Evolutionary conservation across 2,888 invertebrate genomes (phyloP).

Genomic region (Agonum fuliginosum): DNA sequence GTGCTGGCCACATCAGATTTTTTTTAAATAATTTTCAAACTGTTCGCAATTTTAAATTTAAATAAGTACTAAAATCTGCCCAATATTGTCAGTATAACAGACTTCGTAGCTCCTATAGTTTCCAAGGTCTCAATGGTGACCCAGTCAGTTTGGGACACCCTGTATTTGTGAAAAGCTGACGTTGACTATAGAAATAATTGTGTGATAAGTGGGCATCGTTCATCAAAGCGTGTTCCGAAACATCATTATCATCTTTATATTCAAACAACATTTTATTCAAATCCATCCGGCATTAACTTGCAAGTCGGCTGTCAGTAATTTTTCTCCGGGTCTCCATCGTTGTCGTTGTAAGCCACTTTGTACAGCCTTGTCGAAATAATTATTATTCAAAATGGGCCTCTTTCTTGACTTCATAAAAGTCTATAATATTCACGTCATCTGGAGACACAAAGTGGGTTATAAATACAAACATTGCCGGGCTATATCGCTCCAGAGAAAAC

Average conservation of each 20-base stretch:
- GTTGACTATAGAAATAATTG: too few relatives aligned
- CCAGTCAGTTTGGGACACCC: too few relatives aligned
- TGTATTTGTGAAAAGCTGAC: too few relatives aligned
- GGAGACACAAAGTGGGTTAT: conserved; percentile 5
- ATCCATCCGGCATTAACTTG: background rate
- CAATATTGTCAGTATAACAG: too few relatives aligned
- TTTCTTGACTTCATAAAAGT: conserved; percentile 29
- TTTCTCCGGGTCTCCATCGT: too few relatives aligned
- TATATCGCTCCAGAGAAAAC: conserved; percentile 8
- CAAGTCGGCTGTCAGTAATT: background rate
- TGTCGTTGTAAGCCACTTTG: conserved; percentile 19
- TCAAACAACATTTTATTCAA: conserved; percentile 20
- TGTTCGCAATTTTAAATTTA: too few relatives aligned
- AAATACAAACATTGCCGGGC: conserved; percentile 15
- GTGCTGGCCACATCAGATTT: too few relatives aligned
- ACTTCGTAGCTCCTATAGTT: too few relatives aligned
- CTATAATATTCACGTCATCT: conserved; percentile 3
- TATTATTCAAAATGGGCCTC: conserved; percentile 27
- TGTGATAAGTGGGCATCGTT: background rate
- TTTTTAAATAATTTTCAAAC: too few relatives aligned
- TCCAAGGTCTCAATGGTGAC: too few relatives aligned
- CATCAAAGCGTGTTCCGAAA: background rate
- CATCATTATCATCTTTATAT: conserved; percentile 5
- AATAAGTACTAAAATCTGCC: too few relatives aligned
- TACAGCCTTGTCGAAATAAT: conserved; percentile 16